These are phyloP conservation scores for Oreortyx pictus DNA, from an alignment of 2,797 vertebrate species.

Conservation along the genomic window DNA sequence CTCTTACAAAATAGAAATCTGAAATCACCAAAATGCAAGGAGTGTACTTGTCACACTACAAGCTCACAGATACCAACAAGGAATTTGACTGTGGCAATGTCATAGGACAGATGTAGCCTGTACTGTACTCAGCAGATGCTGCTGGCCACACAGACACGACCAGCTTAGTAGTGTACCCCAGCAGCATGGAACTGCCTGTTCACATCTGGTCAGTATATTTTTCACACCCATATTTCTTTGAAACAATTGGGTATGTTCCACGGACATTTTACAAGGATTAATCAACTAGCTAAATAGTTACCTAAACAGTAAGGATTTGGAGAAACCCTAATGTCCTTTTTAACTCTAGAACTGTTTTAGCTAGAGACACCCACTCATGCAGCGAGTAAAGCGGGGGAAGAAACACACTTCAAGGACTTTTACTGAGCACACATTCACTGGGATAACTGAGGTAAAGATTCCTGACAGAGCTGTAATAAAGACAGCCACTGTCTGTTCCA, in stretches of 20 bases:
- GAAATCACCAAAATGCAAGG: not conserved
- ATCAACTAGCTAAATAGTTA: not conserved
- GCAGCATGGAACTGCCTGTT: not conserved
- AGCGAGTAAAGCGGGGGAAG: not conserved
- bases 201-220: not conserved
- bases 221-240: not conserved
- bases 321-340: not conserved
- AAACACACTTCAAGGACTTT: not conserved
- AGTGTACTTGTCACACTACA: not conserved
- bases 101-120: not conserved
- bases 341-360: not conserved
- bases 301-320: not conserved
- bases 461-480: not conserved
- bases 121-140: not conserved
- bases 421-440: not conserved
- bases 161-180: not conserved
- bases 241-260: not conserved
- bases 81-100: not conserved
- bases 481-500: not conserved
- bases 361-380: not conserved
- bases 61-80: not conserved
- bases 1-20: not conserved
- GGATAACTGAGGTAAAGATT: not conserved
- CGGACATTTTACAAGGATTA: not conserved
- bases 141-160: not conserved